A percentile compares a stretch with the other conserved stretches of the same genome.
Evolutionary conservation across 2,113 vertebrate species (phyloP).

Genomic region (Oryzias celebensis): DNA sequence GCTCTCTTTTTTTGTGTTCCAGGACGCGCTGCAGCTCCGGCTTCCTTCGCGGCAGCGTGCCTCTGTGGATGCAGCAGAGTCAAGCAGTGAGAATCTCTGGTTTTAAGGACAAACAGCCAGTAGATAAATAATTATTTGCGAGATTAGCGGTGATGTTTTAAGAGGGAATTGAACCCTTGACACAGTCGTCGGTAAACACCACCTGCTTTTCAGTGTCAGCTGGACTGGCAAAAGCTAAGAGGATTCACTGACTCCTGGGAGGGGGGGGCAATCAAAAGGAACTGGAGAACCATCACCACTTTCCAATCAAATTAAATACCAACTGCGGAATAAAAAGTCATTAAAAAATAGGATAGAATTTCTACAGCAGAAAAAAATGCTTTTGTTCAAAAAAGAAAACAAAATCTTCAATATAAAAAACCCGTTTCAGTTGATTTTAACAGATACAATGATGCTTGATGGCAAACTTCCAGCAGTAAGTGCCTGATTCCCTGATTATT

Average conservation of each 20-base stretch:
- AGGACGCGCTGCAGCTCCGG: constrained; percentile 63
- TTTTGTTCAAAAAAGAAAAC: neutral
- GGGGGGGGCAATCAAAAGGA: neutral
- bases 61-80: constrained; percentile 41
- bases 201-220: constrained; percentile 20
- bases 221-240: constrained; percentile 5
- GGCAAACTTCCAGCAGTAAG: neutral
- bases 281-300: neutral
- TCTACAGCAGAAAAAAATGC: too few species aligned
- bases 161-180: constrained; percentile 9
- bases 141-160: constrained; percentile 14
- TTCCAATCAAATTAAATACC: too few species aligned
- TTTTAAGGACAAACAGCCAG: neutral
- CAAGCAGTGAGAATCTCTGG: neutral
- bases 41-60: constrained; percentile 52
- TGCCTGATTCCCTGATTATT: neutral
- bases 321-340: too few species aligned
- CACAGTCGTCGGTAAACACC: constrained; percentile 22
- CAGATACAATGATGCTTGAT: neutral
- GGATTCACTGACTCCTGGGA: constrained; percentile 6
- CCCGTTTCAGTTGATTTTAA: neutral
- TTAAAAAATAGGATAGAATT: neutral
- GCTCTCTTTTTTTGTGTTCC: constrained; percentile 55
- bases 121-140: neutral
- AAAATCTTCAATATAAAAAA: neutral